Percentiles rank a stretch among this genome's conserved stretches.
Evolutionary conservation across 2,888 invertebrate genomes (phyloP).

Genomic region (Drepanosiphum platanoidis): DNA sequence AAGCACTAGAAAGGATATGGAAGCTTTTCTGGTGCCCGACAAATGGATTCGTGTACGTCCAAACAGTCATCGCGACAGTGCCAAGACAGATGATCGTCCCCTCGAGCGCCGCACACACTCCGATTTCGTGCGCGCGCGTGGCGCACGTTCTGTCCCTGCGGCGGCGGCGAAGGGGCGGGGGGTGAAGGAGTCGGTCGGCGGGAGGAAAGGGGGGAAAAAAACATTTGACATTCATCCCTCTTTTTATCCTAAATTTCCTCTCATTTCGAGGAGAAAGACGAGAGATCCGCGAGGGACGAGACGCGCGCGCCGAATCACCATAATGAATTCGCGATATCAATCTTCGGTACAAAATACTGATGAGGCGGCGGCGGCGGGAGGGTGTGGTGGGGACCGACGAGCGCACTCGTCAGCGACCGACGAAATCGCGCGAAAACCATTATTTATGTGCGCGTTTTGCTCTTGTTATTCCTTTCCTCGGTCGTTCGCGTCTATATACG

Average conservation of each 20-base stretch:
- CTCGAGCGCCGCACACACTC: background rate
- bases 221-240: conserved; percentile 58
- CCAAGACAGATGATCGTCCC: conserved; percentile 58
- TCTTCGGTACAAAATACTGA: conserved; percentile 53
- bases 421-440: conserved; percentile 56
- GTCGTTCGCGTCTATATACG: background rate
- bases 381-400: background rate
- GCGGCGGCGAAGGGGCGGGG: background rate
- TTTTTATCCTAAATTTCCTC: conserved; percentile 38
- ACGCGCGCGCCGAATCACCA: conserved; percentile 61
- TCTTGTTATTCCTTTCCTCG: background rate
- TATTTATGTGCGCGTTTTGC: background rate
- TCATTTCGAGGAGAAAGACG: conserved; percentile 9
- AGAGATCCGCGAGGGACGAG: conserved; percentile 7
- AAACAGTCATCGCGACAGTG: conserved; percentile 54
- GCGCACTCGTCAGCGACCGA: conserved; percentile 24
- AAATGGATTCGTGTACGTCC: conserved; percentile 62
- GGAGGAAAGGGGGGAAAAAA: conserved; percentile 2
- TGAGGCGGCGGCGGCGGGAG: background rate
- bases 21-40: conserved; percentile 54
- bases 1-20: conserved; percentile 45
- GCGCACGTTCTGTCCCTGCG: background rate
- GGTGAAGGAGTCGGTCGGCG: background rate
- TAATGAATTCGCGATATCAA: conserved; percentile 62
- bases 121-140: background rate